These are phyloP conservation scores for Sipha flava DNA, from an alignment of 1,140 invertebrate genomes.

Conservation along the genomic window DNA sequence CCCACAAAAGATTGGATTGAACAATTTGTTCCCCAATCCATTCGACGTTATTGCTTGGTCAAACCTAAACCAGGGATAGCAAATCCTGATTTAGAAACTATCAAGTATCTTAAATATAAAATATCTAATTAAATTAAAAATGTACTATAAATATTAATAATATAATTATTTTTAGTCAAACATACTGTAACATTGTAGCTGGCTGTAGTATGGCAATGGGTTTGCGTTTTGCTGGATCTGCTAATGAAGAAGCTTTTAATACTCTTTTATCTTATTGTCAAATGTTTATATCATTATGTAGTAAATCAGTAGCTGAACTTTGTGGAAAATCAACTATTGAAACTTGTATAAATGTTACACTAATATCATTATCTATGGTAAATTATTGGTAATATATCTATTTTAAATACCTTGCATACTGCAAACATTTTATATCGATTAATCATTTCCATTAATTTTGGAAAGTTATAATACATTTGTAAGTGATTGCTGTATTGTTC, in stretches of 20 bases:
- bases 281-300: conserved; percentile 55
- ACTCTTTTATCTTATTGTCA: conserved; percentile 60
- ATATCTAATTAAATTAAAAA: background rate
- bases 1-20: conserved; percentile 79
- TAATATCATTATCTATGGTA: conserved; percentile 72
- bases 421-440: background rate
- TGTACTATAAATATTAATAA: background rate
- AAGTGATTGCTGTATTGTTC: too few relatives aligned
- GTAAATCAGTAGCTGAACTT: conserved; percentile 68
- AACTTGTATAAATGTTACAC: conserved; percentile 73
- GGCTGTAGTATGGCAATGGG: conserved; percentile 92
- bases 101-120: conserved; percentile 56
- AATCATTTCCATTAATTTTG: too few relatives aligned
- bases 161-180: conserved; percentile 60
- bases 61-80: conserved; percentile 55
- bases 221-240: conserved; percentile 86
- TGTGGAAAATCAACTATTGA: conserved; percentile 85
- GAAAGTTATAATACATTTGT: too few relatives aligned
- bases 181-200: conserved; percentile 90
- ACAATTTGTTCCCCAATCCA: conserved; percentile 66
- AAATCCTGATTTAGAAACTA: conserved; percentile 84
- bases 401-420: background rate
- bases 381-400: conserved; percentile 36
- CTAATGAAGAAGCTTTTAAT: conserved; percentile 69
- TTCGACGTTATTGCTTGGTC: conserved; percentile 60